Evolutionary conservation across 2,888 invertebrate genomes (phyloP), one percentile per base, ranked within the genome.

Genomic region (Chrysolina americana): DNA sequence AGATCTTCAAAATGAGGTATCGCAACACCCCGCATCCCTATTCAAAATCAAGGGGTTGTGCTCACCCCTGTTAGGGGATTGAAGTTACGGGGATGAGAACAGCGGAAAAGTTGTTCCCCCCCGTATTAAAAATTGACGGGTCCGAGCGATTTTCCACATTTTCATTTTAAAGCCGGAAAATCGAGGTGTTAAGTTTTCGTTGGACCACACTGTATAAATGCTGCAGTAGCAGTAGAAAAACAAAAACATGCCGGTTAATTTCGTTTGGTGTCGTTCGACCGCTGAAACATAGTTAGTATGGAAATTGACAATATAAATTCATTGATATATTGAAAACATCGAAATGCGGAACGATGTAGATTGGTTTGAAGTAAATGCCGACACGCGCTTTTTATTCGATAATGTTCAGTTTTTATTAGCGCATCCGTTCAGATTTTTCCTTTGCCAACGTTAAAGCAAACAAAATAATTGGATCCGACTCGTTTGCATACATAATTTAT

Each of bases 251-350:
- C 10, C 2, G 19, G 19, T 5, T 13, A 21, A 53, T 53, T 53
- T 1, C 11, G 21, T 17, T 53, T 1, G 21, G 53, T 11, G 1
- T 53, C 11, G 17, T 53, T 21, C 10, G 11, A 19, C 11, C 21
- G 21, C 6, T 8, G 15, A 17, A 48, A 53, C 53, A 53, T 11
- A 19, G 17, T 53, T 13, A 53, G 53, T 53, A 53, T 53, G 21
- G 53, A 53, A 53, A 53, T 53, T 19, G 53, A 53, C 17, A 53
- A 17, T 53, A 21, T 53, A 21, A 53, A 53, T 53, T 53, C 53
- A 53, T 53, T 3, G 21, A 21, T 21, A 53, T 19, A 21, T 21
- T 53, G 21, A 53, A 53, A 53, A 53, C 53, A 53, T 53, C 13
- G 53, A 21, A 53, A 53, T 11, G 21, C 10, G 21, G 21, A 53